Conservation (phyloP, 2,113 vertebrate genomes). For the Agapornis roseicollis region DNA sequence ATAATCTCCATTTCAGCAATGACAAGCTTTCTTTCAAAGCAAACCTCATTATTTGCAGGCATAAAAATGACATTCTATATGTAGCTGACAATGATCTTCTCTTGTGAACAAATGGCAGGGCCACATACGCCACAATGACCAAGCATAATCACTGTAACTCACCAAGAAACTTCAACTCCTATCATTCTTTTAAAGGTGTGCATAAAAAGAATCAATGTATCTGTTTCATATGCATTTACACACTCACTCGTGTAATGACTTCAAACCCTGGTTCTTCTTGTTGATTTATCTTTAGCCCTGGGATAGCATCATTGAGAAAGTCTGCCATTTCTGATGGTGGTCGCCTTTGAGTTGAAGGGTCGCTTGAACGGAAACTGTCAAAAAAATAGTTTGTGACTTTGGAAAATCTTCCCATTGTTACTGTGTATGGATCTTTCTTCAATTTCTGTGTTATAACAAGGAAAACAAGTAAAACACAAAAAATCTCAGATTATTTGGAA, state of each 20-base stretch:
- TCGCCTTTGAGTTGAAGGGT: conserved; percentile 82
- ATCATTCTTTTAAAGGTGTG: not conserved
- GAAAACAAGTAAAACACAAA: conserved; percentile 40
- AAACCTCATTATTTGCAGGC: not conserved
- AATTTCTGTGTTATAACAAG: conserved; percentile 81
- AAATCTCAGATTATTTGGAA: not conserved
- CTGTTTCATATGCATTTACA: not conserved
- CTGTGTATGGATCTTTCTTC: conserved; percentile 89
- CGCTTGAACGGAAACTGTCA: conserved; percentile 85
- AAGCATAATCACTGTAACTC: not conserved
- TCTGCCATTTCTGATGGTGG: conserved; percentile 92
- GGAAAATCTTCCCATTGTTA: conserved; percentile 91
- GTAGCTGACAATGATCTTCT: not conserved
- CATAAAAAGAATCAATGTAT: not conserved
- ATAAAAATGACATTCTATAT: not conserved
- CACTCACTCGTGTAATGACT: conserved; percentile 95
- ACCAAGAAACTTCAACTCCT: not conserved
- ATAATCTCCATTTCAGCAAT: not conserved
- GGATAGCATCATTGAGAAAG: conserved; percentile 89
- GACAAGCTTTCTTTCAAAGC: not conserved
- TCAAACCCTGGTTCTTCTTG: conserved; percentile 98
- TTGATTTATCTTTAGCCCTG: conserved; percentile 95
- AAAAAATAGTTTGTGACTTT: conserved; percentile 96
- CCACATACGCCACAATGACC: accelerated
- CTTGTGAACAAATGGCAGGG: not conserved